A percentile compares a stretch with the other conserved stretches of the same genome.
Evolutionary conservation across 2,888 invertebrate species (phyloP).

Genomic region (Dysmachus trigonus): DNA sequence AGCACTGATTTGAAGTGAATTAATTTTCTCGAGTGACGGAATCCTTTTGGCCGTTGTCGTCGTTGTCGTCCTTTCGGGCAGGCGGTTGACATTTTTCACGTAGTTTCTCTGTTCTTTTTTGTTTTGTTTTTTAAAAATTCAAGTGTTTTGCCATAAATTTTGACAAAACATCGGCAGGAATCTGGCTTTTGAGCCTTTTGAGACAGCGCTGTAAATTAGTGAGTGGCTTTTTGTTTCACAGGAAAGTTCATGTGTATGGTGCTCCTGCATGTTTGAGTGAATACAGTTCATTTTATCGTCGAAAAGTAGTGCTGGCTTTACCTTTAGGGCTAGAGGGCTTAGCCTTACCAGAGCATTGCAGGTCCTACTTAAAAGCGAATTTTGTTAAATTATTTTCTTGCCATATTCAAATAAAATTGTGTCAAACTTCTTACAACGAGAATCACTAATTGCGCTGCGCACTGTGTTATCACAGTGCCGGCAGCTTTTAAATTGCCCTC

Average conservation of each 20-base stretch:
- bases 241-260: neutral
- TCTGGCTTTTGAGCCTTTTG: neutral
- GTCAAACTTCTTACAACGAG: too few species aligned
- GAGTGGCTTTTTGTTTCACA: neutral
- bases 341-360: too few species aligned
- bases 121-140: neutral
- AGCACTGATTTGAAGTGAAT: slow-evolving; percentile 36
- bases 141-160: neutral
- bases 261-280: neutral
- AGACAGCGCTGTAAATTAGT: neutral
- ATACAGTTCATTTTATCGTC: neutral
- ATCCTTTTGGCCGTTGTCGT: slow-evolving; percentile 13
- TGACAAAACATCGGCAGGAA: neutral
- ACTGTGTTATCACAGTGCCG: too few species aligned
- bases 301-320: neutral
- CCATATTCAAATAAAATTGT: too few species aligned
- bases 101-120: neutral
- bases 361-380: too few species aligned
- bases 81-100: neutral
- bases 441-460: too few species aligned
- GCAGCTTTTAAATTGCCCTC: too few species aligned
- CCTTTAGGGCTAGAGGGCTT: too few species aligned
- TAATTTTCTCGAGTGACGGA: slow-evolving; percentile 21
- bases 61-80: neutral
- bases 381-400: too few species aligned